These are phyloP conservation scores for Acleris holmiana DNA, from an alignment of 2,888 invertebrate species.

Conservation along the genomic window DNA sequence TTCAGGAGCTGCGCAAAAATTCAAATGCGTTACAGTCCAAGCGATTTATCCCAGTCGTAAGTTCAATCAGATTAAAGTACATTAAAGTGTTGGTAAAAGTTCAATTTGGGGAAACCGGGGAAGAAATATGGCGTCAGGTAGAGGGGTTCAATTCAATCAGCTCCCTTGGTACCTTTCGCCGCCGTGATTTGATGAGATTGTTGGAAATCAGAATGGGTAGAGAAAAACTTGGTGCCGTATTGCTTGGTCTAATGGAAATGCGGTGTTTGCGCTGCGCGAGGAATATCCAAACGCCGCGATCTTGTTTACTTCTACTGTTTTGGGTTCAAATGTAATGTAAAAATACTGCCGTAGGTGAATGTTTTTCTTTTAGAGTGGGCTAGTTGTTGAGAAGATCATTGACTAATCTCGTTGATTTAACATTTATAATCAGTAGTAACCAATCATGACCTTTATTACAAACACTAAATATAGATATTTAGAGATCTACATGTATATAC, in stretches of 20 bases:
- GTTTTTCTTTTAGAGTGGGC: constrained; percentile 14
- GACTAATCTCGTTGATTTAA: too few relatives aligned
- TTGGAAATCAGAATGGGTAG: constrained; percentile 74
- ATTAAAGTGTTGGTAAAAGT: constrained; percentile 80
- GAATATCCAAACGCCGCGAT: constrained; percentile 33
- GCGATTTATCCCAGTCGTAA: constrained; percentile 75
- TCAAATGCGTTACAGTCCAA: constrained; percentile 36
- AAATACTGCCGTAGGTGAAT: constrained; percentile 7
- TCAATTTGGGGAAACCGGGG: constrained; percentile 76
- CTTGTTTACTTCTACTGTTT: constrained; percentile 30
- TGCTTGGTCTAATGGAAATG: constrained; percentile 65
- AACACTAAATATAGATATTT: too few relatives aligned
- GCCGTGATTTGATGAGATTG: constrained; percentile 81
- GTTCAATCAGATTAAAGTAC: constrained; percentile 82
- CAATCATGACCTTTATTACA: too few relatives aligned
- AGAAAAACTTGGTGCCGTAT: constrained; percentile 60
- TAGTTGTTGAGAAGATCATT: too few relatives aligned
- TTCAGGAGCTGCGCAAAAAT: constrained; percentile 29
- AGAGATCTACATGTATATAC: too few relatives aligned
- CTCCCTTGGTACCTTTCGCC: constrained; percentile 71
- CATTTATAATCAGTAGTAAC: too few relatives aligned
- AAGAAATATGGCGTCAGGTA: constrained; percentile 80
- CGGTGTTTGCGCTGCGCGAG: constrained; percentile 52
- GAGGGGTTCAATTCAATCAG: constrained; percentile 81
- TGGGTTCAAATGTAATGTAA: constrained; percentile 6